These are phyloP conservation scores for Lutjanus erythropterus DNA, from an alignment of 2,113 vertebrate species.

Conservation along the genomic window DNA sequence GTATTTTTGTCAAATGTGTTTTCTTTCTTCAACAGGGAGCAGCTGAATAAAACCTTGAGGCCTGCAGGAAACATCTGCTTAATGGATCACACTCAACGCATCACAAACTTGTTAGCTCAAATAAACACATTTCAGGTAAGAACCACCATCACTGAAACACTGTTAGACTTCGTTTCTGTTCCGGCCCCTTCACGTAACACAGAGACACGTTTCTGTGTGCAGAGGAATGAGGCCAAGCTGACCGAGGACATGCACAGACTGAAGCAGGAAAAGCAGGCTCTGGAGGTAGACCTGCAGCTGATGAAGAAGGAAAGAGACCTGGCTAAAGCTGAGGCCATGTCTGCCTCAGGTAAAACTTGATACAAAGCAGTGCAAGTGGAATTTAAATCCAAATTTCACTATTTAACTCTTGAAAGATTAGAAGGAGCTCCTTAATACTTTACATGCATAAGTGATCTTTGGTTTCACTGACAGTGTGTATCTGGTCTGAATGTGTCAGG, in stretches of 20 bases:
- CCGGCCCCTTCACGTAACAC: neutral
- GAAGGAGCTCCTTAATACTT: neutral
- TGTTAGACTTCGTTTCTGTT: neutral
- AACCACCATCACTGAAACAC: neutral
- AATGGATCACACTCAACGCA: slow-evolving; percentile 78
- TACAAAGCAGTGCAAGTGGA: neutral
- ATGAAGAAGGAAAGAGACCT: slow-evolving; percentile 89
- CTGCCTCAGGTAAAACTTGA: slow-evolving; percentile 83
- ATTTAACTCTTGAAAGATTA: neutral
- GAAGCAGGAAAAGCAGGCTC: slow-evolving; percentile 91
- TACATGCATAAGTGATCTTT: neutral
- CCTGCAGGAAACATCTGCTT: slow-evolving; percentile 67
- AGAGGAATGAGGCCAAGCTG: slow-evolving; percentile 88
- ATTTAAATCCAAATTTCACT: too few species aligned
- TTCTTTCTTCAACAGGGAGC: slow-evolving; percentile 83
- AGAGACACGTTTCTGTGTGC: slow-evolving; percentile 35
- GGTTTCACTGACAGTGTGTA: neutral
- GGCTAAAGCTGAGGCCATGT: slow-evolving; percentile 83
- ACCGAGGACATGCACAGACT: slow-evolving; percentile 86
- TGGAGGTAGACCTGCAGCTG: slow-evolving; percentile 89
- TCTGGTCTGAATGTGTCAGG: slow-evolving; percentile 72
- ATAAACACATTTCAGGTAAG: slow-evolving; percentile 86
- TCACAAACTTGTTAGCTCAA: slow-evolving; percentile 87
- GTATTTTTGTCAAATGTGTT: neutral
- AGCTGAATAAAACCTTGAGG: slow-evolving; percentile 80